Base-by-base conservation (phyloP, 2,888 invertebrate species). In the Xestia ashworthii region DNA sequence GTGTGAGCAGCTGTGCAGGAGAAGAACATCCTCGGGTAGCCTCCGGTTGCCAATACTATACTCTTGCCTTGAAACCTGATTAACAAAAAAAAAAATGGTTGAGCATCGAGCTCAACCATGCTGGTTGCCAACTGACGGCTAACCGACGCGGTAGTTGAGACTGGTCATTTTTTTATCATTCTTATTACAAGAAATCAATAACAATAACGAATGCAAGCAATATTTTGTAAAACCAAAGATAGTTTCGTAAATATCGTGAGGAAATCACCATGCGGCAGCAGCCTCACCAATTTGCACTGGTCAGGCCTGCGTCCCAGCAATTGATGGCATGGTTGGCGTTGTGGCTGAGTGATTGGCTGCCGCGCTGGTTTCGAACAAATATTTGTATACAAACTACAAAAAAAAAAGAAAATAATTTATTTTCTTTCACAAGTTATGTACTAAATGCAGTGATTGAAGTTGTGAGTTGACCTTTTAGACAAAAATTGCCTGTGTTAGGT, bases 1-100 rank as follows among this genome's bases (percentile, higher is more conserved):
- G 99, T 99, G 95, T 99, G 99, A 0, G 99, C 99, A 0, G 99
- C 99, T 0, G 99, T 99, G 93, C 99, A 99, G 0, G 99, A 99
- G 97, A 99, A 99, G 94, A 97, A 99, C 74, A 99, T 98, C 50
- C 99, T 97, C 80, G 98, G 98, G 89, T 98, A 99, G 2, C 99
- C 99, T 5, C 99, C 99, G 0, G 98, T 98, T 0, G 98, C 98
- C 72, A 99, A 93, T 41, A 98, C 95, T 14, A 97, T 97, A 84
- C 97, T 97, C 80, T 95, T 96, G 0, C 97, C 97, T 88, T 97
- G 97, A 91, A 97, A 97, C 89, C 98, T 97, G 83, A 46, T 65
- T 25, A 46, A n/a, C 14, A 44, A 14, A 65, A n/a, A 5, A n/a
- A 8, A 65, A 44, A n/a, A 65, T 25, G 58, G 25, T 58, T 25